Base-by-base conservation (phyloP, 2,113 vertebrate genomes). In the Hystrix brachyura region DNA sequence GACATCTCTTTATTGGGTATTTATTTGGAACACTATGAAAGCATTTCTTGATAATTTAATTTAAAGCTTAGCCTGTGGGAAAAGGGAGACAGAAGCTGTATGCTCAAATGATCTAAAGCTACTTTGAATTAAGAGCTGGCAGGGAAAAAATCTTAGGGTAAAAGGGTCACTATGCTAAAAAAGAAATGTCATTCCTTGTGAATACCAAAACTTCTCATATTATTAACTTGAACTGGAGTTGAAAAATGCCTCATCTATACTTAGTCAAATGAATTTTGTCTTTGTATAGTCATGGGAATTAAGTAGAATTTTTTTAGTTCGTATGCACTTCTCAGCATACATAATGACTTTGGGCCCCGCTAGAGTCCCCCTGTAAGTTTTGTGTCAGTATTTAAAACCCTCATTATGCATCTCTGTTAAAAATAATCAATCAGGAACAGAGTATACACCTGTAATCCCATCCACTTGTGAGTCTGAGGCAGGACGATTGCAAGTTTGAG, bases 121-220 rank as follows among this genome's bases (percentile, higher is more conserved):
- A 64, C 13, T 55, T 87, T 92, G 71, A 96, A 90, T 3, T 90
- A 60, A 91, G 38, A 80, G 32, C 9, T 87, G 29, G 32, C 32
- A 82, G 67, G 11, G 34, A 62, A 81, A 90, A 94, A 53, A 64
- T 71, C 3, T 46, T 69, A 43, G 9, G 21, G 57, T 17, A 60
- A 57, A 96, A 92, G 7, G 2, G 32, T 55, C 14, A 53, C 2
- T 46, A 12, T 76, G 38, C 81, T 94, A 4, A 67, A 95, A 86
- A 72, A 86, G 94, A 79, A 65, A 79, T 60, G 71, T 11, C 11
- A 65, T 60, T 72, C 21, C 57, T 85, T 55, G 38, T 87, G 43
- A 96, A 85, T 90, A 85, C 90, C 84, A 64, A 96, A 95, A 27
- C 13, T 62, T 62, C 89, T 59, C 38, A 78, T 92, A 80, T 87